These are phyloP conservation scores for Apotomis capreana DNA, from an alignment of 2,888 invertebrate species.

Conservation along the genomic window DNA sequence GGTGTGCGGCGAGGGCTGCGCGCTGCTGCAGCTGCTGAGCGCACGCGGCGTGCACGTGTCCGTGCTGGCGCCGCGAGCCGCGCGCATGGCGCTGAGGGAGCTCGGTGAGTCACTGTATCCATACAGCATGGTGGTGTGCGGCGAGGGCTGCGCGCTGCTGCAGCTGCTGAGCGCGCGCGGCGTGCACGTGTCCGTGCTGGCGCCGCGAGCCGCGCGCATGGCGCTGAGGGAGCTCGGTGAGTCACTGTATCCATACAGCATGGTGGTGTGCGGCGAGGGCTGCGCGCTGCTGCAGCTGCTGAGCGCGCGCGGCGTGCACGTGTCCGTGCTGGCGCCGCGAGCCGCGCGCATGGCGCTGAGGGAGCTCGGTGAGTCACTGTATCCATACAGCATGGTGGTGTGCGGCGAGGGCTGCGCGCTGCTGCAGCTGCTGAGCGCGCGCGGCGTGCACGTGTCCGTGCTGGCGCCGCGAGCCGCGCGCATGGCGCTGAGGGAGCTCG, in stretches of 20 bases:
- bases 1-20: slow-evolving; percentile 70
- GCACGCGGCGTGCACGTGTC: slow-evolving; percentile 67
- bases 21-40: slow-evolving; percentile 66
- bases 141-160: slow-evolving; percentile 68
- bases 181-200: slow-evolving; percentile 62
- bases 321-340: slow-evolving; percentile 62
- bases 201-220: slow-evolving; percentile 58
- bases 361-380: slow-evolving; percentile 58
- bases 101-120: slow-evolving; percentile 55
- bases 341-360: slow-evolving; percentile 57
- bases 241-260: slow-evolving; percentile 52
- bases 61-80: slow-evolving; percentile 60
- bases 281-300: slow-evolving; percentile 70
- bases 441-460: slow-evolving; percentile 68
- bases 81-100: slow-evolving; percentile 57
- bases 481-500: slow-evolving; percentile 58
- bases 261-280: slow-evolving; percentile 70
- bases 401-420: slow-evolving; percentile 70
- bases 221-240: slow-evolving; percentile 64
- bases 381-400: slow-evolving; percentile 62
- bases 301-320: slow-evolving; percentile 64
- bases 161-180: slow-evolving; percentile 70
- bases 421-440: slow-evolving; percentile 64
- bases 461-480: slow-evolving; percentile 62
- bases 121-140: slow-evolving; percentile 67